phyloP scores from a whole-genome alignment of 2,797 vertebrate genomes.

The Synaphobranchus kaupii region DNA sequence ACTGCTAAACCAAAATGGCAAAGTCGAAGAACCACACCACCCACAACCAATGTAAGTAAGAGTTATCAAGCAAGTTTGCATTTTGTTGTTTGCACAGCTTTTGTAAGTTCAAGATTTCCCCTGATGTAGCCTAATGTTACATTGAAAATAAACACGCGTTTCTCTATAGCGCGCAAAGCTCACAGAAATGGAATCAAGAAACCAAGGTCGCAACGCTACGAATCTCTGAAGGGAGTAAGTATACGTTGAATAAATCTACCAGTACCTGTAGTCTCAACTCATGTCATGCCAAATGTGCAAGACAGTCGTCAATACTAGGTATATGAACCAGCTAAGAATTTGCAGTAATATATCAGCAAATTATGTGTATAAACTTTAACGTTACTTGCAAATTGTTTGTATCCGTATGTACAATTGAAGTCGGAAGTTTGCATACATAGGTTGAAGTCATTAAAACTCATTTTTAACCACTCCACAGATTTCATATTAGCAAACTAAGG shows the following conservation, averaged over 20 bases:
- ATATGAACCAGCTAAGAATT: no score
- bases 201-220: slow-evolving; percentile 84
- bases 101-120: neutral
- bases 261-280: neutral
- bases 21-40: slow-evolving; percentile 99
- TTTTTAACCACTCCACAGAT: no score
- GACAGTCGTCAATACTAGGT: neutral
- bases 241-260: slow-evolving; percentile 21
- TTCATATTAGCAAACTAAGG: no score
- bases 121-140: neutral
- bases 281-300: neutral
- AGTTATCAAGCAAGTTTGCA: no score
- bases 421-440: no score
- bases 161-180: slow-evolving; percentile 85
- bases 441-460: no score
- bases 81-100: accelerated
- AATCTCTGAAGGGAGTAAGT: slow-evolving; percentile 94
- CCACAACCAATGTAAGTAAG: slow-evolving; percentile 94
- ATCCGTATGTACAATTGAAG: no score
- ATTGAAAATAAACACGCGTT: neutral
- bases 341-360: neutral
- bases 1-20: slow-evolving; percentile 78
- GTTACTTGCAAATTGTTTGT: neutral
- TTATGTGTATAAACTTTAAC: neutral
- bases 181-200: slow-evolving; percentile 98